Conservation (phyloP, 1,140 invertebrate species). For the Drosophila mayri region DNA sequence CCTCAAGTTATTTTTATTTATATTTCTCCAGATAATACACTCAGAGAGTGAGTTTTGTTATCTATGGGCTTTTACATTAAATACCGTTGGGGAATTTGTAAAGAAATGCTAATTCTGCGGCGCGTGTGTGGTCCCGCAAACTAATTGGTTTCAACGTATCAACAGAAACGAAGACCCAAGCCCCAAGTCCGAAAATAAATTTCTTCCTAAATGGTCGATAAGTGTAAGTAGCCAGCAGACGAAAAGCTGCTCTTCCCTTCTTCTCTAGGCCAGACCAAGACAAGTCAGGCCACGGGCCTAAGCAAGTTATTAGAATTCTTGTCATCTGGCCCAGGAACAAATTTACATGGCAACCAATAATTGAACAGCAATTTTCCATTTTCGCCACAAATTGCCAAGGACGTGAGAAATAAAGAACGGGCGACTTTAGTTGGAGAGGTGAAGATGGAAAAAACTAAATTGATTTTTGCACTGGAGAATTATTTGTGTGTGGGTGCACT, state of each 20-base stretch:
- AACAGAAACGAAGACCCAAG: conserved; percentile 8
- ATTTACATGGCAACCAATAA: conserved; percentile 79
- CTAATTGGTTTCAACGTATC: conserved; percentile 67
- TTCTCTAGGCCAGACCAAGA: not conserved
- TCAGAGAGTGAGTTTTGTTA: conserved; percentile 52
- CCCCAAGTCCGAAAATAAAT: conserved; percentile 60
- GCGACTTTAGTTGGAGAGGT: not conserved
- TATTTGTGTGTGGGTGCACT: conserved; percentile 18
- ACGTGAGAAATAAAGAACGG: conserved; percentile 50
- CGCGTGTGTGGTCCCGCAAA: conserved; percentile 70
- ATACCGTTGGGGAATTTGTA: conserved; percentile 79
- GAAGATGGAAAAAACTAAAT: conserved; percentile 58
- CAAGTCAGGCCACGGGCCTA: conserved; percentile 13
- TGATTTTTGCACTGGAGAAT: conserved; percentile 67
- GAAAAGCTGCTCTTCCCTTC: not conserved
- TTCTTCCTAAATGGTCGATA: conserved; percentile 75
- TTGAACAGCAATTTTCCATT: conserved; percentile 83
- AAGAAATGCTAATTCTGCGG: conserved; percentile 70
- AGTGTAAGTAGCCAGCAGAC: conserved; percentile 44
- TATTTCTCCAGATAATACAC: conserved; percentile 36
- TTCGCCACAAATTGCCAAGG: conserved; percentile 75
- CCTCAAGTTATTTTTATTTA: conserved; percentile 62
- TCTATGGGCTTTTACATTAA: conserved; percentile 69
- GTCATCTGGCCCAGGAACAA: conserved; percentile 66
- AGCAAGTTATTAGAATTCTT: conserved; percentile 82